phyloP scores from a whole-genome alignment of 2,888 invertebrate species.

The Falcaria lacertinaria region DNA sequence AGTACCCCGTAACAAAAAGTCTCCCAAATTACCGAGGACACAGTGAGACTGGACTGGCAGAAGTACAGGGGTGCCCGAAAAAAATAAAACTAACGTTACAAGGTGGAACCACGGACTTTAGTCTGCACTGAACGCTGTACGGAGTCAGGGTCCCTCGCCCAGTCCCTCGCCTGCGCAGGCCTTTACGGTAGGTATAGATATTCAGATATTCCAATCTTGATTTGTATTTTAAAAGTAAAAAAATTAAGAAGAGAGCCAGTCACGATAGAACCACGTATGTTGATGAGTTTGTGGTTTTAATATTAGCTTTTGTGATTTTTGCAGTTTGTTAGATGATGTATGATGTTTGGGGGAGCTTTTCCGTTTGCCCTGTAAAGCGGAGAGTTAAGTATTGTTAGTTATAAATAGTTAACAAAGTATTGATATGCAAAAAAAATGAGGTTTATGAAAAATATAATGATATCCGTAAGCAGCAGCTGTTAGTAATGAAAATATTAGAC shows the following conservation, averaged over 20 bases:
- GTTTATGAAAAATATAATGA: too few relatives aligned
- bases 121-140: too few relatives aligned
- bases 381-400: not conserved
- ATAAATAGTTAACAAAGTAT: not conserved
- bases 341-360: conserved; percentile 31
- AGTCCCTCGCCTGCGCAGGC: too few relatives aligned
- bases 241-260: conserved; percentile 24
- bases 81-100: too few relatives aligned
- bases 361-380: conserved; percentile 53
- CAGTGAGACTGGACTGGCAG: too few relatives aligned
- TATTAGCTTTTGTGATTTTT: conserved; percentile 38
- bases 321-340: conserved; percentile 28
- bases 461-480: not conserved
- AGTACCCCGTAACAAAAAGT: too few relatives aligned
- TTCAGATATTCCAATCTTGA: not conserved
- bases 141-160: too few relatives aligned
- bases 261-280: conserved; percentile 36
- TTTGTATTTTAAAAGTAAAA: not conserved
- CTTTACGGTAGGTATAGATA: too few relatives aligned
- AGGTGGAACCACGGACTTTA: too few relatives aligned
- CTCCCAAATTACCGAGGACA: too few relatives aligned
- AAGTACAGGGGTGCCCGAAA: too few relatives aligned
- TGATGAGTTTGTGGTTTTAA: conserved; percentile 20
- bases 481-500: not conserved
- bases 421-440: not conserved